These are phyloP conservation scores for Poecilia latipinna DNA, from an alignment of 2,113 vertebrate species.

Conservation along the genomic window DNA sequence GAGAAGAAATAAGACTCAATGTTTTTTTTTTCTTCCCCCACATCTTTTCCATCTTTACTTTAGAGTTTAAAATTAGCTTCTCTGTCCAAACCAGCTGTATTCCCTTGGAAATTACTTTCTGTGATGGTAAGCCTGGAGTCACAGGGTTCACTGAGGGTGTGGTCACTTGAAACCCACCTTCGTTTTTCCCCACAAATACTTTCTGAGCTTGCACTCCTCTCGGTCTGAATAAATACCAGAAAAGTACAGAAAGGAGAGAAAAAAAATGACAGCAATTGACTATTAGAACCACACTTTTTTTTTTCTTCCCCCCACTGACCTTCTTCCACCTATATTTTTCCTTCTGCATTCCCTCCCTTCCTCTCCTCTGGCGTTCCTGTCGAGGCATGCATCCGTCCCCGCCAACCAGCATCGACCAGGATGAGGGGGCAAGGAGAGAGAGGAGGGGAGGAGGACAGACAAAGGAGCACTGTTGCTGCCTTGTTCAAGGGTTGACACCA, in stretches of 20 bases:
- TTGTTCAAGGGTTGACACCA: slow-evolving; percentile 65
- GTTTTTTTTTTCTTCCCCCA: not conserved
- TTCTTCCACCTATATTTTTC: slow-evolving; percentile 30
- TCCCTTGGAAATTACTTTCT: slow-evolving; percentile 34
- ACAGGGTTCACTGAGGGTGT: slow-evolving; percentile 54
- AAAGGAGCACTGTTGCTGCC: slow-evolving; percentile 89
- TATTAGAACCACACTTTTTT: slow-evolving; percentile 62
- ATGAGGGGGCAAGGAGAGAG: slow-evolving; percentile 61
- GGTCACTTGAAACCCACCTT: slow-evolving; percentile 31
- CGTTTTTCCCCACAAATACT: slow-evolving; percentile 17
- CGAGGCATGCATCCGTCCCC: slow-evolving; percentile 86
- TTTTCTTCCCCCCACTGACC: slow-evolving; percentile 14
- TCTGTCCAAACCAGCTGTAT: slow-evolving; percentile 40
- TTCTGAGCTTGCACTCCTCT: slow-evolving; percentile 70
- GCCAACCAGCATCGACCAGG: slow-evolving; percentile 69
- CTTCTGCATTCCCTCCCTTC: slow-evolving; percentile 26
- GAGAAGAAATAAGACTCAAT: slow-evolving; percentile 27
- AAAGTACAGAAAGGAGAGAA: slow-evolving; percentile 80
- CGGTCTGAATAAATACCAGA: slow-evolving; percentile 83
- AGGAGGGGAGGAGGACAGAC: slow-evolving; percentile 73
- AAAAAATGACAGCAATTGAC: slow-evolving; percentile 60
- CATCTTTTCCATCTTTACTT: slow-evolving; percentile 40
- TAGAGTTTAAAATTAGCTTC: slow-evolving; percentile 57
- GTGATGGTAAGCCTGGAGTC: slow-evolving; percentile 31
- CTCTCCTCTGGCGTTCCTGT: slow-evolving; percentile 77